phyloP scores from a whole-genome alignment of 2,888 invertebrate species.

The Heterodera filipjevi region DNA sequence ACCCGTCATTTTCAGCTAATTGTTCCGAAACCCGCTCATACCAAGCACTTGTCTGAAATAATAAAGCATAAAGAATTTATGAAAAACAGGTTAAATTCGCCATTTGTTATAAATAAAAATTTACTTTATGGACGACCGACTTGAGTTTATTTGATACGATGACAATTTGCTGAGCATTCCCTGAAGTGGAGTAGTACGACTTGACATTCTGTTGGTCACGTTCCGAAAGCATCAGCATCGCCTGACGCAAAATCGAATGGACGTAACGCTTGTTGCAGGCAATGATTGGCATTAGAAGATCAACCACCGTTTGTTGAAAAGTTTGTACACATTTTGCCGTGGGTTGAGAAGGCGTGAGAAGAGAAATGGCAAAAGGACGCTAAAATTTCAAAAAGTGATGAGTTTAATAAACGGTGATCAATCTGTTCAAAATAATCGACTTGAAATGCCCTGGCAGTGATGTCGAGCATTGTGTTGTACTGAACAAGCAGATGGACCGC shows the following conservation, averaged over 20 bases:
- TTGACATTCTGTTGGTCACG: conserved; percentile 39
- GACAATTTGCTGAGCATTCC: conserved; percentile 25
- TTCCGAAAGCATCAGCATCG: conserved; percentile 38
- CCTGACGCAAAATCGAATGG: conserved; percentile 35
- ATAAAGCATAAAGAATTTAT: too few species aligned
- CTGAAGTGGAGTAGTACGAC: conserved; percentile 38
- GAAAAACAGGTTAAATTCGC: too few species aligned
- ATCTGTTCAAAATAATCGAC: conserved; percentile 16
- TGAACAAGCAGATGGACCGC: conserved; percentile 56
- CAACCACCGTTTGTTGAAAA: conserved; percentile 29
- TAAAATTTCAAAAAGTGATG: conserved; percentile 28
- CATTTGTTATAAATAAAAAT: too few species aligned
- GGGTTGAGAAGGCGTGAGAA: conserved; percentile 49
- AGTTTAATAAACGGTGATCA: background rate
- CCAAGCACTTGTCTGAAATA: conserved; percentile 30
- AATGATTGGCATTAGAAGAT: conserved; percentile 49
- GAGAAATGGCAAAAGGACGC: conserved; percentile 56
- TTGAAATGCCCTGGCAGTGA: conserved; percentile 59
- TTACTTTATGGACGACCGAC: conserved; percentile 37
- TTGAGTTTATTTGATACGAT: conserved; percentile 34
- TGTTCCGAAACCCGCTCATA: conserved; percentile 24
- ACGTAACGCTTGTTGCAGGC: conserved; percentile 58
- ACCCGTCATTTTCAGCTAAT: background rate
- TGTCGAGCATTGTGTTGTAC: conserved; percentile 55
- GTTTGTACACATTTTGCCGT: conserved; percentile 33